Percentiles rank a stretch among this genome's conserved stretches.
Conservation (phyloP, 2,797 vertebrate genomes). For the Huso huso region DNA sequence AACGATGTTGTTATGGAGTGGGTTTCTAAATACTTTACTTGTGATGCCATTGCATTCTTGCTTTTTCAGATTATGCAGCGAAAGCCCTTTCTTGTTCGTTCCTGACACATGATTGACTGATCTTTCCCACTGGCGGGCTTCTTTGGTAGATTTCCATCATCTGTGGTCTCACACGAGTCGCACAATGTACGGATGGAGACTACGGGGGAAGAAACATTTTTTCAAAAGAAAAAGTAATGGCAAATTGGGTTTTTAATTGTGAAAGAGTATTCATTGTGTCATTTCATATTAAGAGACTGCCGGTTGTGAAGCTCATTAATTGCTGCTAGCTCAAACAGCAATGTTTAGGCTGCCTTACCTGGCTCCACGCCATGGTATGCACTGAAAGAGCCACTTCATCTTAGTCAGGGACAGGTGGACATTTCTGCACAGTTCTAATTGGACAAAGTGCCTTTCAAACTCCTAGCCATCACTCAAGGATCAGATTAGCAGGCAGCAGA, state of each 20-base stretch:
- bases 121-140: background rate
- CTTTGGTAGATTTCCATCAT: background rate
- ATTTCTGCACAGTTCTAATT: conserved; percentile 84
- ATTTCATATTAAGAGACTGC: conserved; percentile 73
- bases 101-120: conserved; percentile 13
- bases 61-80: background rate
- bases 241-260: conserved; percentile 44
- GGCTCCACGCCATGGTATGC: conserved; percentile 67
- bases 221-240: conserved; percentile 19
- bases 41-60: conserved; percentile 1
- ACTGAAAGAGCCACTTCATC: conserved; percentile 87
- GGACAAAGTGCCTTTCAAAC: conserved; percentile 88
- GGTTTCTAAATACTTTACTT: background rate
- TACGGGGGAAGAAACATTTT: conserved; percentile 7
- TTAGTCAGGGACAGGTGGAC: conserved; percentile 84
- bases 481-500: conserved; percentile 57
- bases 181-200: conserved; percentile 1
- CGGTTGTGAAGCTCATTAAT: conserved; percentile 86
- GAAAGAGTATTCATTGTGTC: conserved; percentile 68
- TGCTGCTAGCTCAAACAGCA: conserved; percentile 70
- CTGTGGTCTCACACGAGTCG: background rate
- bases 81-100: background rate
- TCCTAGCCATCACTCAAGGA: conserved; percentile 61
- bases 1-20: background rate
- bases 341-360: conserved; percentile 70